phyloP scores from a whole-genome alignment of 2,113 vertebrate genomes.

The Donacobius atricapilla region DNA sequence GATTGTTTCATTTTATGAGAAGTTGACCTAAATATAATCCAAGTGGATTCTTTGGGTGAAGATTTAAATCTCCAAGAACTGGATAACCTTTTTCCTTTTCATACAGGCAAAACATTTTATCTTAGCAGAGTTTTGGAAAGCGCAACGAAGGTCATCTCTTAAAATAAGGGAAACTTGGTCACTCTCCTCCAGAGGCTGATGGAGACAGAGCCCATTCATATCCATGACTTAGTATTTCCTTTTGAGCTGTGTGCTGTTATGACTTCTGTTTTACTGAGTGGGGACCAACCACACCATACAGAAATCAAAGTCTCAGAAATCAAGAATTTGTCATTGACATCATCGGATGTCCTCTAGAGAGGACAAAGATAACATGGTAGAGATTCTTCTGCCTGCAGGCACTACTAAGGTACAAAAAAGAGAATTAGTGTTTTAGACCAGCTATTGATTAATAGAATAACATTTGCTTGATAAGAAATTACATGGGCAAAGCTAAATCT shows the following conservation, averaged over 20 bases:
- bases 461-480: background rate
- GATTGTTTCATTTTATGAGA: background rate
- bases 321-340: background rate
- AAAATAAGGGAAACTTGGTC: background rate
- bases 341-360: background rate
- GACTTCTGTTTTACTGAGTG: background rate
- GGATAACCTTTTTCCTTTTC: background rate
- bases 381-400: background rate
- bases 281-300: background rate
- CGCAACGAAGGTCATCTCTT: background rate
- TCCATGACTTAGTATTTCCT: background rate
- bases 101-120: background rate
- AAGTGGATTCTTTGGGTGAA: background rate
- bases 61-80: background rate
- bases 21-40: background rate
- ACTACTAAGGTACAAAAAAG: background rate
- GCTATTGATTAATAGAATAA: background rate
- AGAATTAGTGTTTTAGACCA: background rate
- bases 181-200: background rate
- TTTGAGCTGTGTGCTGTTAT: background rate
- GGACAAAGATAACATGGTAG: background rate
- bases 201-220: background rate
- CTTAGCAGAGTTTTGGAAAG: background rate
- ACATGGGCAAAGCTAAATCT: background rate
- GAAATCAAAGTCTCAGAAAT: background rate